These are phyloP conservation scores for Pachliopta kotzebuea DNA, from an alignment of 2,888 invertebrate genomes.

Conservation along the genomic window DNA sequence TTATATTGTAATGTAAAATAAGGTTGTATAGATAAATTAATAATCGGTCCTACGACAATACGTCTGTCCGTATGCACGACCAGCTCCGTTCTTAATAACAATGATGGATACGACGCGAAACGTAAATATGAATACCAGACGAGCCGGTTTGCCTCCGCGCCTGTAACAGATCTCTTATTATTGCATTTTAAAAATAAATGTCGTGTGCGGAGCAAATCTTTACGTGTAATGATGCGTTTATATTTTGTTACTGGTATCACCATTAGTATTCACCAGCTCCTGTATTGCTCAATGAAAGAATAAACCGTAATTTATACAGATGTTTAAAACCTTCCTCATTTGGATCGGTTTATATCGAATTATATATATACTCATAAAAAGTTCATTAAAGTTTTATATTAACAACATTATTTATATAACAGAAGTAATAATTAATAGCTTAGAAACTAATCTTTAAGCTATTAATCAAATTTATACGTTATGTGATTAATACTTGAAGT, in stretches of 20 bases:
- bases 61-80: conserved; percentile 30
- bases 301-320: background rate
- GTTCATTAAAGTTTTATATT: no score
- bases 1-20: conserved; percentile 16
- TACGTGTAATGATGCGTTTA: conserved; percentile 24
- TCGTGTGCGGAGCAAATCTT: conserved; percentile 34
- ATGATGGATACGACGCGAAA: conserved; percentile 38
- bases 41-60: conserved; percentile 39
- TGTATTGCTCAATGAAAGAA: background rate
- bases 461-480: no score
- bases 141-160: conserved; percentile 57
- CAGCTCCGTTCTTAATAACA: conserved; percentile 32
- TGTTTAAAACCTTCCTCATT: background rate
- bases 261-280: background rate
- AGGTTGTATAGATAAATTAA: conserved; percentile 30
- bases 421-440: no score
- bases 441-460: no score
- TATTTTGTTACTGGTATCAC: background rate
- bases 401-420: no score
- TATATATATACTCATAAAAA: no score
- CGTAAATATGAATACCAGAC: conserved; percentile 38
- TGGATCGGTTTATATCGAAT: no score
- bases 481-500: no score
- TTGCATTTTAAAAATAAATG: conserved; percentile 53
- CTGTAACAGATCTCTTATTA: conserved; percentile 54